These are phyloP conservation scores for Pangasius sanitwongsei DNA, from an alignment of 2,797 vertebrate species.

Conservation along the genomic window DNA sequence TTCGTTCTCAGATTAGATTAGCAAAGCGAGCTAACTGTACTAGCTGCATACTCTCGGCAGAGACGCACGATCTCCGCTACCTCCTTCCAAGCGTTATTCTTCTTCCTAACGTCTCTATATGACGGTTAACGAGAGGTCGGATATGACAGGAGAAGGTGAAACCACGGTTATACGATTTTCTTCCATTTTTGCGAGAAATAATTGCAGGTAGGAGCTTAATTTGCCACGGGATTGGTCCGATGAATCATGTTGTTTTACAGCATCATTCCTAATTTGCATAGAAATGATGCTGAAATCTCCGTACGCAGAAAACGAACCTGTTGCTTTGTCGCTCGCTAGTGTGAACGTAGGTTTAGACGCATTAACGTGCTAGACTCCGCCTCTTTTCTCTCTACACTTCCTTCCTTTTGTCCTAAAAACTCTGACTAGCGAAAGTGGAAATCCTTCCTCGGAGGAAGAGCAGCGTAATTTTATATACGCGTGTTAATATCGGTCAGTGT, in stretches of 20 bases:
- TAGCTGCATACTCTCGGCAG: not conserved
- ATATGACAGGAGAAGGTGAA: not conserved
- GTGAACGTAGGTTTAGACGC: not conserved
- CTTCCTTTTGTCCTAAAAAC: not conserved
- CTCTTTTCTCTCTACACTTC: not conserved
- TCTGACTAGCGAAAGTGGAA: constrained; percentile 26
- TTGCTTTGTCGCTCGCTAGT: not conserved
- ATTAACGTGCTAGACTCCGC: not conserved
- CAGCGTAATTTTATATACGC: constrained; percentile 80
- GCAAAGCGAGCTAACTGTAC: not conserved
- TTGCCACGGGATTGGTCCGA: not conserved
- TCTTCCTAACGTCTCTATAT: not conserved
- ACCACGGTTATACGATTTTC: not conserved
- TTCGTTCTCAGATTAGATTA: not conserved
- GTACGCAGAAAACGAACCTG: not conserved
- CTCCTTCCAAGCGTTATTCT: not conserved
- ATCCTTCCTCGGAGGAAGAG: constrained; percentile 60
- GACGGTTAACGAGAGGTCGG: not conserved
- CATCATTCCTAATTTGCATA: not conserved
- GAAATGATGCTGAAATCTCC: not conserved
- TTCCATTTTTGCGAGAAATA: not conserved
- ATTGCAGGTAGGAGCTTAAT: not conserved
- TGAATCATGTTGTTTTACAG: not conserved
- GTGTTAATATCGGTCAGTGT: constrained; percentile 56
- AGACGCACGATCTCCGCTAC: not conserved